These are phyloP conservation scores for Nemopilema nomurai DNA, from an alignment of 30 jellyfish, hydroid and myxozoan genomes.

Conservation along the genomic window DNA sequence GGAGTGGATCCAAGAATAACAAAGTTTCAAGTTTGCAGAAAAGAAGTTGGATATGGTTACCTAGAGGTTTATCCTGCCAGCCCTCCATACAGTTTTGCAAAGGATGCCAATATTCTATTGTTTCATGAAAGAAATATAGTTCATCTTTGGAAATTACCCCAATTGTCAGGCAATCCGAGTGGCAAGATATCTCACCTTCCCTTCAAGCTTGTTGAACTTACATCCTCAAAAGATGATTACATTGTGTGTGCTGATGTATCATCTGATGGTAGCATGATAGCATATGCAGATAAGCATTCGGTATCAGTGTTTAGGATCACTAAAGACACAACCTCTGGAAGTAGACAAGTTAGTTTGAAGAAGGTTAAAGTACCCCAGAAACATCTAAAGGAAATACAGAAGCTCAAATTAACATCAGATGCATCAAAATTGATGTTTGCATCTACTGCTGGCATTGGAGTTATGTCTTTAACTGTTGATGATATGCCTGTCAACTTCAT, in stretches of 20 bases:
- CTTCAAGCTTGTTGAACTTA: slow-evolving; percentile 51
- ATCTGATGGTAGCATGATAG: slow-evolving; percentile 47
- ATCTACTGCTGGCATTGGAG: slow-evolving; percentile 23
- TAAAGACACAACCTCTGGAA: background rate
- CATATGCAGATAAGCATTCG: slow-evolving; percentile 46
- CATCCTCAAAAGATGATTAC: slow-evolving; percentile 27
- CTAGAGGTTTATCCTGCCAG: slow-evolving; percentile 24
- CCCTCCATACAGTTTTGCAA: slow-evolving; percentile 46
- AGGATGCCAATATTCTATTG: slow-evolving; percentile 36
- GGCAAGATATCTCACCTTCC: slow-evolving; percentile 11
- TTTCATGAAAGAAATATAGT: slow-evolving; percentile 42
- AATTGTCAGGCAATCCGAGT: background rate
- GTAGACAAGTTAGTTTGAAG: slow-evolving; percentile 12
- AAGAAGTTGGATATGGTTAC: background rate
- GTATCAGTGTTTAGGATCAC: slow-evolving; percentile 5
- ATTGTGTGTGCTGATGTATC: slow-evolving; percentile 69
- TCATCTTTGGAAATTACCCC: slow-evolving; percentile 72
- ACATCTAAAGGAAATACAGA: slow-evolving; percentile 30
- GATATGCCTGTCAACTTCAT: background rate
- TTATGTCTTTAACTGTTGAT: background rate
- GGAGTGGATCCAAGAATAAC: slow-evolving; percentile 83
- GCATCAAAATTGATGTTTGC: slow-evolving; percentile 32
- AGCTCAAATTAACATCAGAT: slow-evolving; percentile 40
- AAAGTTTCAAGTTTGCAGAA: background rate
- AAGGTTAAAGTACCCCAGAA: slow-evolving; percentile 31